Evolutionary conservation across 2,888 invertebrate species (phyloP).

Genomic region (Charanyca ferruginea): DNA sequence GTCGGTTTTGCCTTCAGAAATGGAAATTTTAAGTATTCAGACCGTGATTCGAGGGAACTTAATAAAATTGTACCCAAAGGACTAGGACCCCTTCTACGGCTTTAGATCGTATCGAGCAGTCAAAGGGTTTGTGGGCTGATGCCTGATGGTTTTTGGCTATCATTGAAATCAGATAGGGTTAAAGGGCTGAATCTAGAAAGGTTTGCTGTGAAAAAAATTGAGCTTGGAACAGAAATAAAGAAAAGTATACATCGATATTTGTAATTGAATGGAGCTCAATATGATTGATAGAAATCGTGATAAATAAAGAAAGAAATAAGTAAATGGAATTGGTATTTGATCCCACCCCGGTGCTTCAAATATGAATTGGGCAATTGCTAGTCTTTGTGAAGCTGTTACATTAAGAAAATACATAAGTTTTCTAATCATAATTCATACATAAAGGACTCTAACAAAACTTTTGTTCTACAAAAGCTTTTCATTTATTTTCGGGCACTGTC

Average conservation of each 20-base stretch:
- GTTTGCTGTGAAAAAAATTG: background rate
- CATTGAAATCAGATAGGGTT: conserved; percentile 6
- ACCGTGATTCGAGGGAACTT: conserved; percentile 25
- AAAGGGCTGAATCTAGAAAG: background rate
- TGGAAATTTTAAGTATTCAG: conserved; percentile 51
- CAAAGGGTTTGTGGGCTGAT: conserved; percentile 12
- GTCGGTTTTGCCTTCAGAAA: conserved; percentile 34
- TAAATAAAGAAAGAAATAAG: conserved; percentile 29
- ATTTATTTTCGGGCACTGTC: too few species aligned
- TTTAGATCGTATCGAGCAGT: conserved; percentile 30
- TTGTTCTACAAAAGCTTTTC: too few species aligned
- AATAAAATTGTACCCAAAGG: conserved; percentile 48
- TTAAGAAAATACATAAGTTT: conserved; percentile 5
- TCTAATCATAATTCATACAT: background rate
- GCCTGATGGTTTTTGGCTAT: conserved; percentile 6
- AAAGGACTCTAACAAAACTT: too few species aligned
- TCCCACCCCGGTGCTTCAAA: background rate
- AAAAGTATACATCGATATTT: conserved; percentile 4
- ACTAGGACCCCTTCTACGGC: background rate
- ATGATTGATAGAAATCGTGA: conserved; percentile 14
- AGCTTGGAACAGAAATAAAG: background rate
- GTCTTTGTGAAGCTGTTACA: background rate
- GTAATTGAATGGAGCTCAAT: conserved; percentile 18
- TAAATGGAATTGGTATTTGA: conserved; percentile 19
- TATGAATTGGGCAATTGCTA: background rate